Evolutionary conservation across 2,888 invertebrate genomes (phyloP).

Genomic region (Melinaea menophilus): DNA sequence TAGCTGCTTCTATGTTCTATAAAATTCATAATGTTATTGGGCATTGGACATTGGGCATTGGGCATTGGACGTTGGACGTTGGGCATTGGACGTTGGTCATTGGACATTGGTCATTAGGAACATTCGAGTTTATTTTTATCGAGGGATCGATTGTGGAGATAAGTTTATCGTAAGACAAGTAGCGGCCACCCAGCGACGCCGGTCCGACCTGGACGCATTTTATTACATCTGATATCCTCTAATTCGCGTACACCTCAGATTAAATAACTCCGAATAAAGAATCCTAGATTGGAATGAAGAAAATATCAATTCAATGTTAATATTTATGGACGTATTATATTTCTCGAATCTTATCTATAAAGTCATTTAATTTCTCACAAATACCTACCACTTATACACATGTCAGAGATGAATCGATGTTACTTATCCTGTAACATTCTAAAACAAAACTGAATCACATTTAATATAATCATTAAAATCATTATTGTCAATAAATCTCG

Average conservation of each 20-base stretch:
- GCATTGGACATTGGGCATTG: conserved; percentile 65
- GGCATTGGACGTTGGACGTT: conserved; percentile 64
- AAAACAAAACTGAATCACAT: conserved; percentile 14
- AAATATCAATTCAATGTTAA: conserved; percentile 38
- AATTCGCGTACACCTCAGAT: conserved; percentile 74
- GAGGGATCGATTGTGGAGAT: conserved; percentile 75
- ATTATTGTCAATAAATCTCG: conserved; percentile 51
- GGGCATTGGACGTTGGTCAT: conserved; percentile 67
- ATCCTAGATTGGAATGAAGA: conserved; percentile 19
- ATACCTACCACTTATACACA: conserved; percentile 15
- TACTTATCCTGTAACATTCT: neutral
- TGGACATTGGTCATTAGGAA: conserved; percentile 63
- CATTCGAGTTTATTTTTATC: conserved; percentile 70
- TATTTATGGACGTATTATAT: conserved; percentile 23
- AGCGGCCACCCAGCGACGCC: conserved; percentile 67
- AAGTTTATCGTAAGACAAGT: conserved; percentile 76
- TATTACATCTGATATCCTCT: conserved; percentile 72
- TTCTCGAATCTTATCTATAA: conserved; percentile 16
- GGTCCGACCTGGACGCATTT: conserved; percentile 55
- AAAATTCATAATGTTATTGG: conserved; percentile 70
- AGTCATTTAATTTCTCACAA: conserved; percentile 21
- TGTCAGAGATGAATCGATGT: neutral
- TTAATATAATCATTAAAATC: conserved; percentile 39
- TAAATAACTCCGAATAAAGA: conserved; percentile 44
- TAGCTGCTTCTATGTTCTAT: conserved; percentile 67